These are phyloP conservation scores for Argyrosomus japonicus DNA, from an alignment of 2,113 vertebrate species.

Conservation along the genomic window DNA sequence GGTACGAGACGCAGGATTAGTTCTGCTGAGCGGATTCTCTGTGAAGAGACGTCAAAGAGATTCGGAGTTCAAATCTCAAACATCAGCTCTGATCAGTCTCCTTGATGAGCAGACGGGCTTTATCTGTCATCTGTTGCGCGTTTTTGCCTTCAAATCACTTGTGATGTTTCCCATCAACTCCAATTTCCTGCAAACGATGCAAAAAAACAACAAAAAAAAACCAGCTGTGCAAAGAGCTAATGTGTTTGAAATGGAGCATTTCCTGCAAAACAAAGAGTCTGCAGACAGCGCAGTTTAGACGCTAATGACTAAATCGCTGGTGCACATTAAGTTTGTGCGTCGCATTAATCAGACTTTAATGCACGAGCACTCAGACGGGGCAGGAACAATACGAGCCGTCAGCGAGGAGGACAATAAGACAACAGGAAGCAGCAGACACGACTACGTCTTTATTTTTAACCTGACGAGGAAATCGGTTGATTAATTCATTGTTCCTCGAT, in stretches of 20 bases:
- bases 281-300: slow-evolving; percentile 37
- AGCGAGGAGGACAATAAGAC: not conserved
- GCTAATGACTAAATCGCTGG: slow-evolving; percentile 56
- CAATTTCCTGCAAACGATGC: slow-evolving; percentile 44
- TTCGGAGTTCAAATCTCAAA: slow-evolving; percentile 40
- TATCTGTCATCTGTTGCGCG: slow-evolving; percentile 11
- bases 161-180: slow-evolving; percentile 43
- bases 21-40: slow-evolving; percentile 8
- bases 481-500: too few relatives aligned
- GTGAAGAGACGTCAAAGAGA: slow-evolving; percentile 16
- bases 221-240: slow-evolving; percentile 60
- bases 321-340: slow-evolving; percentile 34
- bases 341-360: slow-evolving; percentile 60
- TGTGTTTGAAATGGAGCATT: slow-evolving; percentile 65
- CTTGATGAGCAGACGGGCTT: slow-evolving; percentile 26
- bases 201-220: not conserved
- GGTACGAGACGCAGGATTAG: slow-evolving; percentile 14
- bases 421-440: not conserved
- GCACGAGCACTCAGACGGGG: slow-evolving; percentile 39
- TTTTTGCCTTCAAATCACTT: slow-evolving; percentile 38
- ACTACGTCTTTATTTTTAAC: not conserved
- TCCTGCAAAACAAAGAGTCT: slow-evolving; percentile 49
- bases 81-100: slow-evolving; percentile 48
- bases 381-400: not conserved
- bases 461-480: not conserved